These are phyloP conservation scores for Choloepus didactylus DNA, from an alignment of 2,797 vertebrate genomes.

Conservation along the genomic window DNA sequence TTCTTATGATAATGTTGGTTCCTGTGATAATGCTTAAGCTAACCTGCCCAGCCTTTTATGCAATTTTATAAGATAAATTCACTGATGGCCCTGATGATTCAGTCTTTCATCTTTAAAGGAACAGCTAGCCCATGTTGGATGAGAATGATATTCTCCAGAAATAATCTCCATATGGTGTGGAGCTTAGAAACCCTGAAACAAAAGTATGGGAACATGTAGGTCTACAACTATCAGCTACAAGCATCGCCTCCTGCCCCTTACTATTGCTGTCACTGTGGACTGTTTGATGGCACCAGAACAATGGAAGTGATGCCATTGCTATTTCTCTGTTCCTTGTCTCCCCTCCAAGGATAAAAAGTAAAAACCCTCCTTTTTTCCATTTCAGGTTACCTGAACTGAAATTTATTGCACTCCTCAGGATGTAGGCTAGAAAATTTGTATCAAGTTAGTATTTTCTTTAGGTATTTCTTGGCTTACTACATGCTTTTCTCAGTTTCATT, in stretches of 20 bases:
- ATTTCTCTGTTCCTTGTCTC: not conserved
- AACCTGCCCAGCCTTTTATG: not conserved
- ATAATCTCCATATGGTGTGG: not conserved
- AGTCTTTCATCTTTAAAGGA: slow-evolving; percentile 20
- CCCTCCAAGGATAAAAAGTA: not conserved
- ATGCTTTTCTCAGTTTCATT: not conserved
- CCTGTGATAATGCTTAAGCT: not conserved
- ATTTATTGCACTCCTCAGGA: slow-evolving; percentile 36
- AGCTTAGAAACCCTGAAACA: not conserved
- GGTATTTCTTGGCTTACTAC: slow-evolving; percentile 4
- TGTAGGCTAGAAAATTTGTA: slow-evolving; percentile 17
- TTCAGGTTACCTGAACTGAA: slow-evolving; percentile 36
- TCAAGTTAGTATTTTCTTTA: slow-evolving; percentile 42
- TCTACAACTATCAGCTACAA: not conserved
- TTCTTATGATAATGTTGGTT: not conserved
- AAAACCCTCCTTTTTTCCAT: not conserved
- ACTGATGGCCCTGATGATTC: not conserved
- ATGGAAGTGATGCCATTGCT: not conserved
- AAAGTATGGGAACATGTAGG: not conserved
- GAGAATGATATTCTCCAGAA: slow-evolving; percentile 47
- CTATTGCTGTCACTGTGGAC: not conserved
- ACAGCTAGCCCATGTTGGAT: not conserved
- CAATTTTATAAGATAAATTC: not conserved
- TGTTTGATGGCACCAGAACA: not conserved
- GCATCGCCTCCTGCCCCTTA: not conserved